Evolutionary conservation across 2,888 invertebrate species (phyloP).

Genomic region (Andrena hattorfiana): DNA sequence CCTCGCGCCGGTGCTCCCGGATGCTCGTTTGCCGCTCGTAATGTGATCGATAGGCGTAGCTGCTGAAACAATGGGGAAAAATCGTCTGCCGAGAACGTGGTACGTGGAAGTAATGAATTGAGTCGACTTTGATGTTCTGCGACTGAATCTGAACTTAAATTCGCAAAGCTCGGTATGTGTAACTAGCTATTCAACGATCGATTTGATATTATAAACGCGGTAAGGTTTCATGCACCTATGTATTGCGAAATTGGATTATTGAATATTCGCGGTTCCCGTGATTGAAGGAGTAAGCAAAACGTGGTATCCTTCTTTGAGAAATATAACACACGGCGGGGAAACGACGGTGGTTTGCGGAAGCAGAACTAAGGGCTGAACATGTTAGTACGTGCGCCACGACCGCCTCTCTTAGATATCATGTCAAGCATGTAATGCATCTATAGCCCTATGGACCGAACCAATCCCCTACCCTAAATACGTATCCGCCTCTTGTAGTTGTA

Average conservation of each 20-base stretch:
- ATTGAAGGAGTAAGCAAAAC: conserved; percentile 3
- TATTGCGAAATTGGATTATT: too few relatives aligned
- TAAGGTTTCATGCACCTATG: too few relatives aligned
- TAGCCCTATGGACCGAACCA: conserved; percentile 46
- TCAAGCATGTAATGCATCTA: conserved; percentile 75
- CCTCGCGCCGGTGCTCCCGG: conserved; percentile 24
- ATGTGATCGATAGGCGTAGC: conserved; percentile 2
- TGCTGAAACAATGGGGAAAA: not conserved
- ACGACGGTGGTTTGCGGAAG: conserved; percentile 43
- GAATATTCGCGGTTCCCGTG: not conserved
- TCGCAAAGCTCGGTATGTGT: too few relatives aligned
- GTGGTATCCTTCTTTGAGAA: conserved; percentile 22
- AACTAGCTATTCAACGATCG: too few relatives aligned
- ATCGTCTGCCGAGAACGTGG: too few relatives aligned
- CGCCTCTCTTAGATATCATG: conserved; percentile 67
- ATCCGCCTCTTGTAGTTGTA: conserved; percentile 32
- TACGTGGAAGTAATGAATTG: too few relatives aligned
- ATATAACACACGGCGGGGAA: conserved; percentile 31
- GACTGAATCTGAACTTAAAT: too few relatives aligned
- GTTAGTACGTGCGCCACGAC: conserved; percentile 49
- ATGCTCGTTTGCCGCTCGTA: conserved; percentile 22
- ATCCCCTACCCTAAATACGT: conserved; percentile 44
- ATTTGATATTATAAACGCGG: too few relatives aligned
- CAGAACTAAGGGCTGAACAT: conserved; percentile 49
- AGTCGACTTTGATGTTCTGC: too few relatives aligned